Evolutionary conservation across 2,888 invertebrate genomes (phyloP).

Genomic region (Adelognathus sp.): DNA sequence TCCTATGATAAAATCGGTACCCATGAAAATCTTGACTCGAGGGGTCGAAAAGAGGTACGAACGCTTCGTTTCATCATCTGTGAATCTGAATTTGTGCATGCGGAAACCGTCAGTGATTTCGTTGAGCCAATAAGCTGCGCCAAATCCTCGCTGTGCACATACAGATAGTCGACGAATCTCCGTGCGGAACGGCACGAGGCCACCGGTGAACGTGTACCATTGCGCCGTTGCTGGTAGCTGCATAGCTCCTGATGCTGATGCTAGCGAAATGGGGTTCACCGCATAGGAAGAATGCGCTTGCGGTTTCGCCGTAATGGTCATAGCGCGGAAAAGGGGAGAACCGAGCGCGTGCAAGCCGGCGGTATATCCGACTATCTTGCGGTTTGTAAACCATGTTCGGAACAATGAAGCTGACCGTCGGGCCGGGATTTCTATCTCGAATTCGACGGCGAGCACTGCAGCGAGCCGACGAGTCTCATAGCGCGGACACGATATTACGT

Average conservation of each 20-base stretch:
- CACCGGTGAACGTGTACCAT: slow-evolving; percentile 16
- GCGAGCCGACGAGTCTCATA: background rate
- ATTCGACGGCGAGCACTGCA: background rate
- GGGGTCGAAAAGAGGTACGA: too few species aligned
- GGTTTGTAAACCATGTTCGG: background rate
- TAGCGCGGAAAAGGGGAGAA: slow-evolving; percentile 43
- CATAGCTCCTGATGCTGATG: slow-evolving; percentile 22
- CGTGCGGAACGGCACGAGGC: slow-evolving; percentile 28
- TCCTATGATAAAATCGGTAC: too few species aligned
- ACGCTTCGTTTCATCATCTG: too few species aligned
- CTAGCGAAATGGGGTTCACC: slow-evolving; percentile 31
- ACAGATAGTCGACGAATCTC: slow-evolving; percentile 15
- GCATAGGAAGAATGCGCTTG: slow-evolving; percentile 62
- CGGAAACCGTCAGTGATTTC: too few species aligned
- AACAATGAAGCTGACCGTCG: slow-evolving; percentile 1
- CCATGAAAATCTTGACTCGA: too few species aligned
- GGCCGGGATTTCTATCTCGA: background rate
- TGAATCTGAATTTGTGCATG: too few species aligned
- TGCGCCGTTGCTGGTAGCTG: background rate
- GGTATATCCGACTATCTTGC: slow-evolving; percentile 5
- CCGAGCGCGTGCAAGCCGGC: slow-evolving; percentile 19
- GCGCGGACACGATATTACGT: background rate
- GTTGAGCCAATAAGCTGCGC: slow-evolving; percentile 7
- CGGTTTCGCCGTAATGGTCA: slow-evolving; percentile 67
- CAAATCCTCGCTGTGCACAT: background rate